Conservation (phyloP, 2,113 vertebrate species). For the Rhinoderma darwinii region DNA sequence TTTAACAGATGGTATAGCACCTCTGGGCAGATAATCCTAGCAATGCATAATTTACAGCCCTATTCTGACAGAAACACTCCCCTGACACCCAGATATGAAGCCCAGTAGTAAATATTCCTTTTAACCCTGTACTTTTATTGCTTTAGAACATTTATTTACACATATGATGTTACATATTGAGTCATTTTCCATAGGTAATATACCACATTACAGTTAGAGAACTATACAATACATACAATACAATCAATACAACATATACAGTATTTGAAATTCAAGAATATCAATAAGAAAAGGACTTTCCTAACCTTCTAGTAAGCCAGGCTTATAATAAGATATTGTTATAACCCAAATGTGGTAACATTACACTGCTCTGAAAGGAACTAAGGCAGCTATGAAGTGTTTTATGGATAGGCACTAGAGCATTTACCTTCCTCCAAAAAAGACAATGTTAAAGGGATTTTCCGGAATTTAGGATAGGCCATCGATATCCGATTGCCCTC, state of each 20-base stretch:
- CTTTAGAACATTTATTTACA: conserved; percentile 3
- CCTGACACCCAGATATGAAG: conserved; percentile 37
- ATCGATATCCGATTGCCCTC: no score
- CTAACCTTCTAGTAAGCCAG: not conserved
- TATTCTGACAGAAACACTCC: conserved; percentile 43
- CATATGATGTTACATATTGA: conserved; percentile 9
- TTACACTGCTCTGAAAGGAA: not conserved
- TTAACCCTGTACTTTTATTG: conserved; percentile 28
- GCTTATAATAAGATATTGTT: not conserved
- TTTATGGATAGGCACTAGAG: no score
- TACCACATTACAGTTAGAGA: not conserved
- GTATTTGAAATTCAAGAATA: not conserved
- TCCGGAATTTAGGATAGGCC: no score
- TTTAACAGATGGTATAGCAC: conserved; percentile 48
- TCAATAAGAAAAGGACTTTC: not conserved
- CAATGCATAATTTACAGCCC: conserved; percentile 55
- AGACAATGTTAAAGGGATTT: no score
- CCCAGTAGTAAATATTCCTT: conserved; percentile 43
- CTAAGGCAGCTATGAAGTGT: no score
- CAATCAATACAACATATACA: not conserved
- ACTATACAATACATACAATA: not conserved
- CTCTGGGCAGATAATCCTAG: conserved; percentile 56
- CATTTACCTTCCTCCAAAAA: no score
- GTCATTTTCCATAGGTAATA: not conserved
- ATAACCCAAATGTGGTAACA: not conserved